Evolutionary conservation across 1,140 invertebrate species (phyloP).

Genomic region (Sarcophaga peregrina): DNA sequence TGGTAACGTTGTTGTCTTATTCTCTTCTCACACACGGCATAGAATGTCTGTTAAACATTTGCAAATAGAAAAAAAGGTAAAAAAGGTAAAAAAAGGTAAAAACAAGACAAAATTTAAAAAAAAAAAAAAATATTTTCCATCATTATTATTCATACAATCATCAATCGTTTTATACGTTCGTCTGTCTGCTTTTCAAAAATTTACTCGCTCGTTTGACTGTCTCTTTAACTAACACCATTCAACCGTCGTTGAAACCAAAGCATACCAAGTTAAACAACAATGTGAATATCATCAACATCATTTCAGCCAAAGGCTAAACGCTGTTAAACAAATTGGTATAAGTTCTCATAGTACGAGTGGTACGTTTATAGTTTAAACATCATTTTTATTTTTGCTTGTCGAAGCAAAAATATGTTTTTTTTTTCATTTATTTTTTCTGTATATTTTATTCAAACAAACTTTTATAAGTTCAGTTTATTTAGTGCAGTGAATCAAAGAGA

Average conservation of each 20-base stretch:
- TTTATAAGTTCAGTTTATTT: neutral
- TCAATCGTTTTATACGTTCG: neutral
- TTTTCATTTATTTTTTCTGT: no score
- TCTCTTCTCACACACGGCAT: slow-evolving; percentile 10
- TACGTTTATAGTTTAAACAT: neutral
- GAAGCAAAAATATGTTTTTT: no score
- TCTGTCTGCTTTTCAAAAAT: neutral
- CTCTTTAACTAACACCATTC: slow-evolving; percentile 6
- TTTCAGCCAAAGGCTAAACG: slow-evolving; percentile 13
- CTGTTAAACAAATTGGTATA: neutral
- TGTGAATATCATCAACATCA: neutral
- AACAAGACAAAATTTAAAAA: neutral
- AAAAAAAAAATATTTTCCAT: neutral
- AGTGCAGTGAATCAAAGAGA: neutral
- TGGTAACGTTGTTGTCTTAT: neutral
- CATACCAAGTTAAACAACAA: neutral
- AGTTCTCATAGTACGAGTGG: neutral
- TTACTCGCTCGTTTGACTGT: neutral
- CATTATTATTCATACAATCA: slow-evolving; percentile 8
- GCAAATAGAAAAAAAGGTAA: neutral
- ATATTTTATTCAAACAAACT: no score
- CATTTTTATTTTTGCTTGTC: neutral
- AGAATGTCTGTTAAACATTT: slow-evolving; percentile 11
- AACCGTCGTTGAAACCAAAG: neutral
- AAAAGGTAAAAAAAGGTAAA: neutral